Evolutionary conservation across 1,140 invertebrate genomes (phyloP), one percentile per base, ranked within the genome.

Genomic region (Zaprionus kolodkinae): DNA sequence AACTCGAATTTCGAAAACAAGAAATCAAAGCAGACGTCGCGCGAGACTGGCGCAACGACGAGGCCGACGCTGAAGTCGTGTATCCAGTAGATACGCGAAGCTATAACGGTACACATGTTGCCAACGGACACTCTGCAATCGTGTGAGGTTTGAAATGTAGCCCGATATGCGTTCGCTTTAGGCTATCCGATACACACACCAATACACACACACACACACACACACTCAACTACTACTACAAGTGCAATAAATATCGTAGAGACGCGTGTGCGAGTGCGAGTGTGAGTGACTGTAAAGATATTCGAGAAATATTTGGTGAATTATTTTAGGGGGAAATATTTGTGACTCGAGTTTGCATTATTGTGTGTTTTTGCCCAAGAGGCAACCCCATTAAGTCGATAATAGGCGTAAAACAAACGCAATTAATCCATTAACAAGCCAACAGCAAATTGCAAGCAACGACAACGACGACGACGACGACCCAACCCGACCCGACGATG

Each of bases 31-130:
- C 76, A 59, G 59, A 68, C 57, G 56, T 50, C 45, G 45, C 17
- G 45, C 17, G 45, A 50, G 45, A 50, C 17, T 50, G 45, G 17
- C 45, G 45, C 45, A 50, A 69, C 72, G 66, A 73, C 61, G 72
- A 79, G 25, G 62, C 35, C 61, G 55, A 56, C 68, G 73, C 35
- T 52, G 68, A 80, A 68, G 72, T 77, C 73, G 72, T 52, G 75
- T 64, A 88, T 89, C 76, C 85, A 89, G 86, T 89, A 81, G 85
- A 88, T 88, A 87, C 84, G 85, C 85, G 85, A 85, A 85, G 64
- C 81, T 80, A 85, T 89, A 88, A 89, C 85, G 81, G 81, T 88
- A 79, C 85, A 89, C 85, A 88, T 79, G 85, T 81, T 85, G 85
- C 78, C 75, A 72, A 76, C 85, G 85, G 85, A 88, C 61, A 45